A percentile compares a stretch with the other conserved stretches of the same genome.
phyloP scores from a whole-genome alignment of 2,113 vertebrate genomes.

The Heterotis niloticus region DNA sequence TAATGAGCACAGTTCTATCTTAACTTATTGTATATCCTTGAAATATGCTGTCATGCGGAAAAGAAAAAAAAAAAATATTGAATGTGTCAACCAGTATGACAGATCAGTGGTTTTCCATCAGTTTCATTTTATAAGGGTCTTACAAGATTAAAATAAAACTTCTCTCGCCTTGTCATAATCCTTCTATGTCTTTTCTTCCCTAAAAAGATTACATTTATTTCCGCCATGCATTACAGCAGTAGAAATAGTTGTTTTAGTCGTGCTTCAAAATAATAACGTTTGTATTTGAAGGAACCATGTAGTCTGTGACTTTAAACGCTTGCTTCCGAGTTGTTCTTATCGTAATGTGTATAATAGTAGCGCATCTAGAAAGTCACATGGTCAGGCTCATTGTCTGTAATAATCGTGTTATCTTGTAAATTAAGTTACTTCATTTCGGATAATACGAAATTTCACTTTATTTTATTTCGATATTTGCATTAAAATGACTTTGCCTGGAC shows the following conservation, averaged over 20 bases:
- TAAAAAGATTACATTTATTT: too few relatives aligned
- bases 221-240: too few relatives aligned
- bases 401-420: too few relatives aligned
- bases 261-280: neutral
- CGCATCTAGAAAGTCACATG: conserved; percentile 57
- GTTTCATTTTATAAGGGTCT: neutral
- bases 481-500: too few relatives aligned
- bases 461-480: too few relatives aligned
- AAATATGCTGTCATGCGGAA: neutral
- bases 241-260: neutral
- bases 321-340: conserved; percentile 42
- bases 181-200: too few relatives aligned
- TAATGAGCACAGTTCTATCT: too few relatives aligned
- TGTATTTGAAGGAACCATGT: neutral
- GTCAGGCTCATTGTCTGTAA: conserved; percentile 20
- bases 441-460: too few relatives aligned
- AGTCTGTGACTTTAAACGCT: neutral
- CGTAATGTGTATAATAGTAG: conserved; percentile 54
- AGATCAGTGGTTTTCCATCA: neutral
- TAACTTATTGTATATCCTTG: neutral
- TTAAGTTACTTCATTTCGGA: too few relatives aligned
- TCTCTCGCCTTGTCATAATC: too few relatives aligned
- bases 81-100: neutral
- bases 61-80: neutral
- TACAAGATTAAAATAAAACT: too few relatives aligned